Percentiles rank a stretch among this genome's conserved stretches.
Evolutionary conservation across 1,140 invertebrate species (phyloP).

Genomic region (Anastatus disparis): DNA sequence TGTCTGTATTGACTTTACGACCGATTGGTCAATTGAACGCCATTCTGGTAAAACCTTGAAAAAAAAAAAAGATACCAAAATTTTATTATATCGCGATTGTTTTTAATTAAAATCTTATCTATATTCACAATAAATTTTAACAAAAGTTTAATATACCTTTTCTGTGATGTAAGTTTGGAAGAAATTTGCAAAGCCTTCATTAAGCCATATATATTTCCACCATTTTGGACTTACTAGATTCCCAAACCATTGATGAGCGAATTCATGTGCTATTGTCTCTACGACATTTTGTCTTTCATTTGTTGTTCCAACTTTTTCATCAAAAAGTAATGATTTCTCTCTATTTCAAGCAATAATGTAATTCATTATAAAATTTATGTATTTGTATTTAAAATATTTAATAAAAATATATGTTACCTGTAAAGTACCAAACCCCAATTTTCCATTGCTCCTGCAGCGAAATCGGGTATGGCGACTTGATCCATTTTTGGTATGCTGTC

Average conservation of each 20-base stretch:
- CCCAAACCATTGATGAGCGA: slow-evolving; percentile 74
- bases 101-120: not conserved
- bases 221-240: slow-evolving; percentile 73
- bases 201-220: slow-evolving; percentile 77
- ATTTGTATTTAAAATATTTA: no score
- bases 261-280: slow-evolving; percentile 73
- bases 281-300: slow-evolving; percentile 67
- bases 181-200: slow-evolving; percentile 77
- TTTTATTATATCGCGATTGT: not conserved
- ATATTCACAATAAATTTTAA: not conserved
- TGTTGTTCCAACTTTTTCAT: slow-evolving; percentile 63
- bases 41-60: slow-evolving; percentile 71
- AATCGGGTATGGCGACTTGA: slow-evolving; percentile 79
- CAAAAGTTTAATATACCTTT: slow-evolving; percentile 44
- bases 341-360: slow-evolving; percentile 56
- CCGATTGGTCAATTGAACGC: slow-evolving; percentile 84
- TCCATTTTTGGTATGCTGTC: slow-evolving; percentile 67
- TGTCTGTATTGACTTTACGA: slow-evolving; percentile 74
- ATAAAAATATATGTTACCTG: slow-evolving; percentile 67
- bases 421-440: slow-evolving; percentile 80
- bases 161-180: slow-evolving; percentile 77
- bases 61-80: slow-evolving; percentile 1
- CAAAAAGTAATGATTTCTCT: slow-evolving; percentile 71
- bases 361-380: slow-evolving; percentile 42
- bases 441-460: slow-evolving; percentile 86